Evolutionary conservation across 2,113 vertebrate species (phyloP).

Genomic region (Macheiramphus alcinus): DNA sequence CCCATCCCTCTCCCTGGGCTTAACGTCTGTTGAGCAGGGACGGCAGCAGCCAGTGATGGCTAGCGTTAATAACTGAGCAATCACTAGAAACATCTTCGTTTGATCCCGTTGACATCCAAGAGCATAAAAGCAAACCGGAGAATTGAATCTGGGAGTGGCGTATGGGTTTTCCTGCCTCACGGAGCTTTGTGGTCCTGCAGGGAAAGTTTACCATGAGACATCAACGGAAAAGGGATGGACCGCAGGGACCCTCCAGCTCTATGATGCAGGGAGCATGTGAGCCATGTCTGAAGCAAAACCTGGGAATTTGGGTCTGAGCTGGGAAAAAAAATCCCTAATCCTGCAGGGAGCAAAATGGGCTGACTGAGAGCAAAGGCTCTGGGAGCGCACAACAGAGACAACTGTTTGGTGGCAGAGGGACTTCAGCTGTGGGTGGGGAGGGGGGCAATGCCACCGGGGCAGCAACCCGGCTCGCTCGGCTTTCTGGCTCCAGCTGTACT

Average conservation of each 20-base stretch:
- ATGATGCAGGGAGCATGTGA: rapidly evolving
- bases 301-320: not conserved
- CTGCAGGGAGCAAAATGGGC: not conserved
- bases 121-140: not conserved
- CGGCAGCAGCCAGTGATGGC: not conserved
- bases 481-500: not conserved
- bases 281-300: not conserved
- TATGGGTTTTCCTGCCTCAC: rapidly evolving
- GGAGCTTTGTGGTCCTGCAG: not conserved
- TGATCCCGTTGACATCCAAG: not conserved
- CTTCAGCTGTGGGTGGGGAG: not conserved
- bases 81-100: rapidly evolving
- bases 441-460: not conserved
- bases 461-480: rapidly evolving
- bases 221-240: rapidly evolving
- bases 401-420: not conserved
- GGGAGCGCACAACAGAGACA: not conserved
- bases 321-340: not conserved
- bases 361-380: not conserved
- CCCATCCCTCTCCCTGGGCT: not conserved
- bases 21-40: not conserved
- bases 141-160: rapidly evolving
- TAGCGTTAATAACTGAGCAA: rapidly evolving
- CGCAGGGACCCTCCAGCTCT: not conserved
- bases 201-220: not conserved